These are phyloP conservation scores for Mionectes olivaceus DNA, from an alignment of 2,797 vertebrate species.

Conservation along the genomic window DNA sequence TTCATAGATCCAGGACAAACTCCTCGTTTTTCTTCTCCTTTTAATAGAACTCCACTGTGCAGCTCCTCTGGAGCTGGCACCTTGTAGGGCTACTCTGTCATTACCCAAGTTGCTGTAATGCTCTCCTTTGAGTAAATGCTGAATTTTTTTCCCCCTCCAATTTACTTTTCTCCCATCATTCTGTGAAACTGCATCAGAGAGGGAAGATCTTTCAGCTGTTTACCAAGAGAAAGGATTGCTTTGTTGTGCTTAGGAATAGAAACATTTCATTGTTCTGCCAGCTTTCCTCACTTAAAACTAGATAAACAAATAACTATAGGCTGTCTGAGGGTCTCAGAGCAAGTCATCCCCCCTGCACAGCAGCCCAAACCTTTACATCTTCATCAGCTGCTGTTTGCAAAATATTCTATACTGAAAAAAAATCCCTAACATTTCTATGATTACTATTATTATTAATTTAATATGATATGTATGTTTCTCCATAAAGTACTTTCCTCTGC, in stretches of 20 bases:
- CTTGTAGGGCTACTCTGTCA: background rate
- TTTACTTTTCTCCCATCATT: background rate
- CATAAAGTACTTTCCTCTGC: background rate
- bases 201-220: background rate
- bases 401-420: background rate
- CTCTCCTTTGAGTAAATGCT: background rate
- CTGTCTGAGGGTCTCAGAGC: background rate
- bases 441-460: background rate
- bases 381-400: background rate
- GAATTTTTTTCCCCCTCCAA: background rate
- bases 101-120: background rate
- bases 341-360: background rate
- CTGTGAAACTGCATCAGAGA: background rate
- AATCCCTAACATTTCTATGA: background rate
- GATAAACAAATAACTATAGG: background rate
- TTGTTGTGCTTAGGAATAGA: background rate
- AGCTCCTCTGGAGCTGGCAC: background rate
- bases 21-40: slow-evolving; percentile 42
- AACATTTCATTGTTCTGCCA: background rate
- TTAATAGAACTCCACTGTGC: background rate
- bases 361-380: background rate
- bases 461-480: background rate
- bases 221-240: background rate
- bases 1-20: slow-evolving; percentile 41
- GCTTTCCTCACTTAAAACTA: background rate